Evolutionary conservation across 2,113 vertebrate genomes (phyloP).

Genomic region (Brevimyrus niger): DNA sequence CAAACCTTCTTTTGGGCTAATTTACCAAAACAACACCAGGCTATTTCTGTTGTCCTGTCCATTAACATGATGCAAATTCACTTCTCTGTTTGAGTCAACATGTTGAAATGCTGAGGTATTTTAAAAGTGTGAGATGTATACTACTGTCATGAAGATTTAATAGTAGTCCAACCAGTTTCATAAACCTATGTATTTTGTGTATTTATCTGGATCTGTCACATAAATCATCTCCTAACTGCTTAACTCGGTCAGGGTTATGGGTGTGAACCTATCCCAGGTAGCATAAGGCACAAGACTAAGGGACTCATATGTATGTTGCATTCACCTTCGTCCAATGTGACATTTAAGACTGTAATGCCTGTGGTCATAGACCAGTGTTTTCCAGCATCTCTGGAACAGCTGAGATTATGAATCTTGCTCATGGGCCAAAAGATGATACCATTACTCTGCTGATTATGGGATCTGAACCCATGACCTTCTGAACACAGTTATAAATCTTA

Average conservation of each 20-base stretch:
- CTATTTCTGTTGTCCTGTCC: background rate
- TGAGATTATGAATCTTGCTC: background rate
- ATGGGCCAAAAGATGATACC: background rate
- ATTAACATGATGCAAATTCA: background rate
- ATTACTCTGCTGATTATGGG: background rate
- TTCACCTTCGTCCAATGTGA: background rate
- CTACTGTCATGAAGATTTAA: background rate
- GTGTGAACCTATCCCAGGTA: background rate
- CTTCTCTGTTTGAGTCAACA: background rate
- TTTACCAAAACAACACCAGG: background rate
- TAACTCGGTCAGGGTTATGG: background rate
- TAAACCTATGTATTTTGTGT: background rate
- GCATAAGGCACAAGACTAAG: background rate
- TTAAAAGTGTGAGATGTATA: background rate
- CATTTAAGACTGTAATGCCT: background rate
- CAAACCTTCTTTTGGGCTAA: background rate
- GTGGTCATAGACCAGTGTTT: background rate
- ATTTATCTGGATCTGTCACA: background rate
- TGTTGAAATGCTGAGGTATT: background rate
- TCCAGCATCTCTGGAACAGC: background rate
- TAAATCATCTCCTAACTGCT: background rate
- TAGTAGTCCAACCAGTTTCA: background rate
- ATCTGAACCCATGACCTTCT: background rate
- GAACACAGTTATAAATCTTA: background rate
- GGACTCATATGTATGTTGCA: background rate